Conservation (phyloP, 53 echinoderm and acorn worm species). For the Paracentrotus lividus region DNA sequence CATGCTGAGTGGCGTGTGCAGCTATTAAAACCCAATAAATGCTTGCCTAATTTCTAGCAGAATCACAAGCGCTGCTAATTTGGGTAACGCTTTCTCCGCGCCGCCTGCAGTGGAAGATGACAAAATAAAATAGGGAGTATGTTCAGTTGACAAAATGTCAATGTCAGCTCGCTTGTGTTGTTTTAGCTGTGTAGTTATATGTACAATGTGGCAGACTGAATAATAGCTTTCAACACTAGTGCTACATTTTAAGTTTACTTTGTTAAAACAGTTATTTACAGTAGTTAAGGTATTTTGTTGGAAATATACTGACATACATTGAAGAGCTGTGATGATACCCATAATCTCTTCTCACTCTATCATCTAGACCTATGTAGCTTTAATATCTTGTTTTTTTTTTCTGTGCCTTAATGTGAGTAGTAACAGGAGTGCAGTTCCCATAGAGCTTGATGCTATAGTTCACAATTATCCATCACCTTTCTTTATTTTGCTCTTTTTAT, state of each 20-base stretch:
- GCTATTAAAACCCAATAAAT: slow-evolving; percentile 65
- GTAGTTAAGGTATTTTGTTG: background rate
- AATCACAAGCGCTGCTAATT: slow-evolving; percentile 63
- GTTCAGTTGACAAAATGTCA: slow-evolving; percentile 53
- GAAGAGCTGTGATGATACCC: no score
- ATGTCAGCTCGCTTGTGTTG: slow-evolving; percentile 30
- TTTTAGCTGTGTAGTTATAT: slow-evolving; percentile 42
- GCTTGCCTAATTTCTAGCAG: slow-evolving; percentile 59
- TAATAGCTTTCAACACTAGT: background rate
- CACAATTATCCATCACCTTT: background rate
- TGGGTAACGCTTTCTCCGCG: slow-evolving; percentile 11
- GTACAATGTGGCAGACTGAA: slow-evolving; percentile 2
- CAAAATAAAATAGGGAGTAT: slow-evolving; percentile 19
- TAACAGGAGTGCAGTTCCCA: background rate
- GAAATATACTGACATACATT: background rate
- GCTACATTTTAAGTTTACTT: background rate
- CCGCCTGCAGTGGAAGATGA: background rate
- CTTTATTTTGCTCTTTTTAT: background rate
- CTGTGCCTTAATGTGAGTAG: background rate
- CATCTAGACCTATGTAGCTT: background rate
- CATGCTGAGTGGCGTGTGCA: slow-evolving; percentile 66
- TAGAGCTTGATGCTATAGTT: background rate
- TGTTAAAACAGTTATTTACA: background rate
- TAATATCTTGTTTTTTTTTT: background rate
- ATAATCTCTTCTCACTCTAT: no score